These are phyloP conservation scores for Trilocha varians DNA, from an alignment of 2,888 invertebrate genomes.

Conservation along the genomic window DNA sequence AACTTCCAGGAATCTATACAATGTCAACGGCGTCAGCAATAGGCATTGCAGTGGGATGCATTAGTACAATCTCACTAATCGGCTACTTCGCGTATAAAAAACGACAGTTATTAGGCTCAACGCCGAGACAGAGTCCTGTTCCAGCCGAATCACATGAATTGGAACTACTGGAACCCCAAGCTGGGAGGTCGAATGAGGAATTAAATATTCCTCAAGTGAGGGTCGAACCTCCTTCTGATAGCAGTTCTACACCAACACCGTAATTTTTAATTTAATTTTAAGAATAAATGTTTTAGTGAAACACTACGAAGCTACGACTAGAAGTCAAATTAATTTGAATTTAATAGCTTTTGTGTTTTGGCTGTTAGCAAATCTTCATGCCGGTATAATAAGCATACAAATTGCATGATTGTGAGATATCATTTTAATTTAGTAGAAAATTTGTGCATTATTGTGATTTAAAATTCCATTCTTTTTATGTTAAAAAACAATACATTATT, in stretches of 20 bases:
- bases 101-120: constrained; percentile 32
- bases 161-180: constrained; percentile 9
- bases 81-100: constrained; percentile 48
- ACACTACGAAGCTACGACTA: constrained; percentile 72
- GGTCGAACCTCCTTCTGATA: constrained; percentile 41
- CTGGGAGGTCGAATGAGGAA: constrained; percentile 16
- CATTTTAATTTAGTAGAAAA: too few species aligned
- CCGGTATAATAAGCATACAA: too few species aligned
- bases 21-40: constrained; percentile 58
- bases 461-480: too few species aligned
- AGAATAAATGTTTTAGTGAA: background rate
- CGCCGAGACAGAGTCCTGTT: constrained; percentile 10
- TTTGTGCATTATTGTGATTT: too few species aligned
- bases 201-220: constrained; percentile 28
- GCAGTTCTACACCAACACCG: constrained; percentile 17
- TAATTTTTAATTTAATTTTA: background rate
- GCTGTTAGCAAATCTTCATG: too few species aligned
- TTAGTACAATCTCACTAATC: constrained; percentile 30
- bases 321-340: too few species aligned
- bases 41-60: constrained; percentile 44
- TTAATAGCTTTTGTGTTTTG: too few species aligned
- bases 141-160: constrained; percentile 35
- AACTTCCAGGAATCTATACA: constrained; percentile 41
- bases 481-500: too few species aligned
- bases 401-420: too few species aligned